These are phyloP conservation scores for Autographa gamma DNA, from an alignment of 2,888 invertebrate species.

Conservation along the genomic window DNA sequence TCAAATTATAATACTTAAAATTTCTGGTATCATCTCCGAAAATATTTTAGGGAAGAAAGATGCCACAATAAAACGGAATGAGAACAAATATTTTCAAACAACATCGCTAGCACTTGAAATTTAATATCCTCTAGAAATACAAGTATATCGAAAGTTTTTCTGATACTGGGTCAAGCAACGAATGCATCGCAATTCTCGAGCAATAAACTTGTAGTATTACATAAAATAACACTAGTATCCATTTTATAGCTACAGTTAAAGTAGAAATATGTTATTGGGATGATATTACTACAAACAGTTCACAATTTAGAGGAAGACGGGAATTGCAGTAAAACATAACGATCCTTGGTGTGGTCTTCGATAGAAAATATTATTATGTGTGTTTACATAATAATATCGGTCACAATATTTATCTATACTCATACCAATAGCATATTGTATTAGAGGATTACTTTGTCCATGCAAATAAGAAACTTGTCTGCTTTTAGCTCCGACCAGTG, in stretches of 20 bases:
- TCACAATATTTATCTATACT: neutral
- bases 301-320: neutral
- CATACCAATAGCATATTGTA: neutral
- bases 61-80: too few species aligned
- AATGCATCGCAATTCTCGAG: neutral
- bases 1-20: too few species aligned
- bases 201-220: conserved; percentile 4
- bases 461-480: too few species aligned
- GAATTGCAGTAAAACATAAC: neutral
- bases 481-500: too few species aligned
- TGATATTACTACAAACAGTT: conserved; percentile 2
- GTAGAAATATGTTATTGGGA: neutral
- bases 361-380: neutral
- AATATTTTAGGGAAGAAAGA: too few species aligned
- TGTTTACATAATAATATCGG: neutral
- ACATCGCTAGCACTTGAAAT: neutral
- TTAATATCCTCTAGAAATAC: neutral
- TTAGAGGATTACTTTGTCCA: too few species aligned
- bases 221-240: conserved; percentile 5
- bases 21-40: too few species aligned
- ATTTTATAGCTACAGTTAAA: neutral
- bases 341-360: neutral
- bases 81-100: too few species aligned
- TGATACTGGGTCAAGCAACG: neutral
- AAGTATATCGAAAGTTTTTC: neutral